Conservation (phyloP, 30 jellyfish, hydroid and myxozoan genomes). For the Cassiopea andromeda region DNA sequence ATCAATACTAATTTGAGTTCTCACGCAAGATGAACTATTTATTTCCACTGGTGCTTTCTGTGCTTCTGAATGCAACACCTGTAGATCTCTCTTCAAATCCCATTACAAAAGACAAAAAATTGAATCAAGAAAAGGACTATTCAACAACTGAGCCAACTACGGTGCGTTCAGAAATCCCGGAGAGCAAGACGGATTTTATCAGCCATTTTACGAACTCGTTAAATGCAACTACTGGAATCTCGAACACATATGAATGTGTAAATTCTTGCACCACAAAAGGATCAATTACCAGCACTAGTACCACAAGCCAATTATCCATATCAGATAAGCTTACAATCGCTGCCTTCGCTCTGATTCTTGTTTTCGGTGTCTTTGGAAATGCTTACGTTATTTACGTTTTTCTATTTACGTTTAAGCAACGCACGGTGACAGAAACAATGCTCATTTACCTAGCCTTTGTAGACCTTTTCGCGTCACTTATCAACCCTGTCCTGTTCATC, state of each 20-base stretch:
- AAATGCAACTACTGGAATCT: too few relatives aligned
- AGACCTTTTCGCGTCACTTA: slow-evolving; percentile 72
- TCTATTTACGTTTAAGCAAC: slow-evolving; percentile 46
- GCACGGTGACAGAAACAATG: slow-evolving; percentile 82
- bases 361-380: slow-evolving; percentile 82
- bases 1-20: too few relatives aligned
- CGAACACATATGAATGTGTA: not conserved
- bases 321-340: slow-evolving; percentile 30
- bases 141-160: not conserved
- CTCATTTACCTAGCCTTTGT: slow-evolving; percentile 74
- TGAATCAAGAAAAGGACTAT: not conserved
- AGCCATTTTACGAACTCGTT: not conserved
- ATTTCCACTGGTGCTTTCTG: not conserved
- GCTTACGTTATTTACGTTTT: slow-evolving; percentile 56
- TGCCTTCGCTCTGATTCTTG: slow-evolving; percentile 52
- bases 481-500: slow-evolving; percentile 65
- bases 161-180: not conserved
- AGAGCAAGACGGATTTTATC: not conserved
- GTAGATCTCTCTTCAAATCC: not conserved
- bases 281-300: not conserved
- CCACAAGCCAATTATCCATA: not conserved
- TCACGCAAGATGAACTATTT: not conserved
- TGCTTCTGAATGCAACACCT: not conserved
- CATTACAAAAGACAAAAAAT: not conserved
- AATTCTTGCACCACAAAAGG: not conserved